Base-by-base conservation (phyloP, 2,888 invertebrate genomes). In the Tribolium freemani region DNA sequence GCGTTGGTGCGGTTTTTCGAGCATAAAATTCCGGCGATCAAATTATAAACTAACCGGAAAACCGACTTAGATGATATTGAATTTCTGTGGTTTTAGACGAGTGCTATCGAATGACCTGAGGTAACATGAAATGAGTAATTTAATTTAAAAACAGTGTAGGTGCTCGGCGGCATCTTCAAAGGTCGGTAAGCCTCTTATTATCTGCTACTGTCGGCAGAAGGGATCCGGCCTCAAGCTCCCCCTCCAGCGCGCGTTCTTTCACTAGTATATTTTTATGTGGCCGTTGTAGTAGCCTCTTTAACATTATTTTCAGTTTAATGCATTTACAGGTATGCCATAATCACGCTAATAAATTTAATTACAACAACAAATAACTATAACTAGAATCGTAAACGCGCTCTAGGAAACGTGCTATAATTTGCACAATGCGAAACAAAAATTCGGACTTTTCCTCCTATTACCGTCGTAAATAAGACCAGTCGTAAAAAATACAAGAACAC, bases 141-240 rank as follows among this genome's bases (percentile, higher is more conserved):
- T 84, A 84, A 84, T 84, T 85, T 84, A 84, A 84, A 83, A 83
- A 84, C 84, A 84, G 84, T 84, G 84, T 85, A 85, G 85, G 83
- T 84, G 84, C 83, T 78, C 78, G 82, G 79, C 83, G 84, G 84
- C 83, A 81, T 81, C 83, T 81, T 84, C 85, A 86, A 86, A 85
- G 84, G 79, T 78, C 77, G 76, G 81, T 83, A 83, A 83, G 83
- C 82, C 85, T 84, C 85, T 85, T 84, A 86, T 86, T 86, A 86
- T 85, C 85, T 83, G 85, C 86, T 86, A 86, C 86, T 85, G 85
- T 84, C 84, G 84, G 85, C 83, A 81, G 79, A 81, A 81, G 78
- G 80, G 78, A 80, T 81, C 80, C 79, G 75, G 60, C 71, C 71
- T n/a, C 4, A 20, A 53, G 46, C 57, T 69, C 61, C 69, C 72